Evolutionary conservation across 2,113 vertebrate species (phyloP), one percentile per base, ranked within the genome.

Genomic region (Myodes glareolus): DNA sequence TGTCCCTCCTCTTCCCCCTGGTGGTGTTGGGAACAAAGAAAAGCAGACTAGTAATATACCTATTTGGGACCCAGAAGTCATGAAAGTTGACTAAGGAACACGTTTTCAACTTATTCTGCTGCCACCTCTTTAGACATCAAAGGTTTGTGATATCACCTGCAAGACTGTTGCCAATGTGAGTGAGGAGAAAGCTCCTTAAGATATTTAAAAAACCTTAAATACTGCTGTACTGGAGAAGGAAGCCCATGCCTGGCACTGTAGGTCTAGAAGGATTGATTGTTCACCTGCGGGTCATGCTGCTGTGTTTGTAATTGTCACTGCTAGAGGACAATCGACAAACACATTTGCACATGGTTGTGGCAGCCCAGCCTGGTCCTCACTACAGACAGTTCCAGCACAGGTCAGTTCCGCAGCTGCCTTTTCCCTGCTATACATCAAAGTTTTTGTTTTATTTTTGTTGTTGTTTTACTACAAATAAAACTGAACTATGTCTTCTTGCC

Each of bases 81-180:
- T n/a, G 10, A 12, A 58, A 81, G 10, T 23, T 33, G 47, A 31
- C 33, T 23, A 81, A 23, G 78, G 36, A 25, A 58, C 11, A 80
- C 13, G 12, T 25, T 80, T 81, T 31, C 0, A 58, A 58, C 33
- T 58, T 81, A 58, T n/a, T 58, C 50, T 58, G 99, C 99, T 96
- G 99, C 99, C 96, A 99, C 99, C 98, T 99, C 99, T 98, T 98
- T 99, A 99, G 99, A 99, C 98, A 99, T 99, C 98, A 99, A 99
- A 99, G 99, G 99, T 94, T 99, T 99, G 98, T 98, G 99, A 99
- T 98, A 99, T 99, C 93, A 99, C 99, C 31, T 99, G 99, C 99
- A 99, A 99, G 99, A 99, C 99, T 65, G 99, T 99, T 97, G 99
- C 99, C 97, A 99, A 99, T 98, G 99, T 99, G 99, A 99, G 99